Conservation (phyloP, 2,113 vertebrate genomes). For the Corynorhinus townsendii region DNA sequence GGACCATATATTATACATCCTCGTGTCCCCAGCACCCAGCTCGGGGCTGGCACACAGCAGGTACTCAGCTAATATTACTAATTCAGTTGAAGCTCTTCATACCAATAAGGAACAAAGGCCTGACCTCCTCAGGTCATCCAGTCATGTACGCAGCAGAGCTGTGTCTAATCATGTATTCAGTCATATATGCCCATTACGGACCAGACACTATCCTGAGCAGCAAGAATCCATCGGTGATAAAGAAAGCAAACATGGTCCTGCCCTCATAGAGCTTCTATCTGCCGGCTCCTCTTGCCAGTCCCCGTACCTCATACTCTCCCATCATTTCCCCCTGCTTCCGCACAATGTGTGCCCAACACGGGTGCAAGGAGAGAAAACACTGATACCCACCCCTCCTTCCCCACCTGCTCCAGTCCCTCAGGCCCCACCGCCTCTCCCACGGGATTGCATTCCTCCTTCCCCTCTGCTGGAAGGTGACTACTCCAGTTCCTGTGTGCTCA, state of each 20-base stretch:
- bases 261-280: not conserved
- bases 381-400: not conserved
- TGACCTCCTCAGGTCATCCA: not conserved
- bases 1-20: not conserved
- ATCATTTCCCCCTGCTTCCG: not conserved
- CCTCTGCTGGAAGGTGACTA: slow-evolving; percentile 44
- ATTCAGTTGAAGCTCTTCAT: not conserved
- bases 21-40: not conserved
- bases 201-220: not conserved
- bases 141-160: not conserved
- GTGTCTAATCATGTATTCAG: not conserved
- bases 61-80: not conserved
- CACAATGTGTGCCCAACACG: not conserved
- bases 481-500: not conserved
- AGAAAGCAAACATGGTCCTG: not conserved
- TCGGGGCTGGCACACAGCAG: not conserved
- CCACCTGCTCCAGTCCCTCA: not conserved
- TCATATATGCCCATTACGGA: not conserved
- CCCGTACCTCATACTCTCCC: not conserved
- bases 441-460: not conserved
- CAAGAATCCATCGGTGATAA: not conserved
- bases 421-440: not conserved
- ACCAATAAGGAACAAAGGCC: not conserved
- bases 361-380: not conserved
- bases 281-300: rapidly evolving